phyloP scores from a whole-genome alignment of 2,888 invertebrate genomes.

The Vannuccia rotundouncinata region DNA sequence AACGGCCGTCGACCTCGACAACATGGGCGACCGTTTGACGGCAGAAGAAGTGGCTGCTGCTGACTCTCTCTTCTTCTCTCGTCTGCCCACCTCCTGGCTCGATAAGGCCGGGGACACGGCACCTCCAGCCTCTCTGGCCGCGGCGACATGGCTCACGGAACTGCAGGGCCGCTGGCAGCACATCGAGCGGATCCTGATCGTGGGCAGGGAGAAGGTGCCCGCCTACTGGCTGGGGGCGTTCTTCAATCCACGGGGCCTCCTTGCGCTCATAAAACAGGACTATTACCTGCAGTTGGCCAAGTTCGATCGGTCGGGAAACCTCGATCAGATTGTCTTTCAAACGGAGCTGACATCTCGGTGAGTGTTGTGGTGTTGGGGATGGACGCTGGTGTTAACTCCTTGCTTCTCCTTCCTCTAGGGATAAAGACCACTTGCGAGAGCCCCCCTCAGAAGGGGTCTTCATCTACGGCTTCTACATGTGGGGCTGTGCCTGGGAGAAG shows the following conservation, averaged over 20 bases:
- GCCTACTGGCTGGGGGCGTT: conserved; percentile 56
- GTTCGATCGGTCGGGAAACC: conserved; percentile 48
- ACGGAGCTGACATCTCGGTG: conserved; percentile 54
- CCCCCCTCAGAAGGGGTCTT: conserved; percentile 57
- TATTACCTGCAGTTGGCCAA: conserved; percentile 44
- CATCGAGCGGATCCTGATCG: conserved; percentile 51
- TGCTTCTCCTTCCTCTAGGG: background rate
- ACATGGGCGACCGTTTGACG: conserved; percentile 50
- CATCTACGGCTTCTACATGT: conserved; percentile 54
- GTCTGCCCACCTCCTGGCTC: conserved; percentile 53
- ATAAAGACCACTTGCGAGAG: conserved; percentile 49
- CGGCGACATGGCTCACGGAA: conserved; percentile 51
- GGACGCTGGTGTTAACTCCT: background rate
- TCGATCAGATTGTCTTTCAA: conserved; percentile 53
- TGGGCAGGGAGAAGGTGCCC: conserved; percentile 56
- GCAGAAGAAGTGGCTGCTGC: conserved; percentile 47
- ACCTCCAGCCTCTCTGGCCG: conserved; percentile 49
- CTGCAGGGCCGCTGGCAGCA: conserved; percentile 51
- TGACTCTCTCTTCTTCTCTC: conserved; percentile 50
- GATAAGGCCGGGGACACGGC: conserved; percentile 49
- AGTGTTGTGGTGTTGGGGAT: background rate
- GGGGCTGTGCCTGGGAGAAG: conserved; percentile 57
- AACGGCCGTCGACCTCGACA: conserved; percentile 48
- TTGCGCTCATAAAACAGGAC: conserved; percentile 54
- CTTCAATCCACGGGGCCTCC: conserved; percentile 52